Base-by-base conservation (phyloP, 1,140 invertebrate genomes). In the Drosophila truncata region DNA sequence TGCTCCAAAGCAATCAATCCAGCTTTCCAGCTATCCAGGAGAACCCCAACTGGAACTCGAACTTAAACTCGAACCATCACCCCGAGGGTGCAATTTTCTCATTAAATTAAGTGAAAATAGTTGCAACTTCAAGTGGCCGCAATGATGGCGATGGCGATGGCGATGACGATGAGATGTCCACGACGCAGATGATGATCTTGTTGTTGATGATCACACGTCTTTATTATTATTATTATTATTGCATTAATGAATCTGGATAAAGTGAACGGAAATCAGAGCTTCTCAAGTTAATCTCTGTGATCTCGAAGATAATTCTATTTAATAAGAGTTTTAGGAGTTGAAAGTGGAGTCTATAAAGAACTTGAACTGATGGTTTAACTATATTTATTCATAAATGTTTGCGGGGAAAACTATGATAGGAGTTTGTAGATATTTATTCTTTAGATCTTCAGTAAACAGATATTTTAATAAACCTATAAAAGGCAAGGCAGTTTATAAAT, bases 81-180 rank as follows among this genome's bases (percentile, higher is more conserved):
- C 64, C 64, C 64, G 23, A 39, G 64, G 58, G 78, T 74, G 84
- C 78, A 87, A 88, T 87, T 80, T 74, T 88, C 72, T 88, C 72
- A 87, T 87, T 87, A 88, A 87, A 87, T 87, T 87, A 87, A 87
- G 82, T 80, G 84, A 84, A 87, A 87, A 87, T 88, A 87, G 83
- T 87, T 87, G 82, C 58, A 60, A 74, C 72, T 80, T 49, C 41
- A 60, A 77, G 58, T 73, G 42, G 37, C 16, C 69, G 31, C 20
- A 37, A 47, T 44, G 67, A 63, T 47, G 59, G 29, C 55, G 63
- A 39, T 57, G 55, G 27, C 72, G 58, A 63, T 47, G 59, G 29
- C 55, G 63, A 39, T 57, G 55, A 33, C 72, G 58, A n/a, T n/a
- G n/a, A 66, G 66, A 58, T 58, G 49, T 59, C 39, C 52, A 73